A percentile compares a stretch with the other conserved stretches of the same genome.
Conservation (phyloP, 1,140 invertebrate species). For the Monomorium pharaonis region DNA sequence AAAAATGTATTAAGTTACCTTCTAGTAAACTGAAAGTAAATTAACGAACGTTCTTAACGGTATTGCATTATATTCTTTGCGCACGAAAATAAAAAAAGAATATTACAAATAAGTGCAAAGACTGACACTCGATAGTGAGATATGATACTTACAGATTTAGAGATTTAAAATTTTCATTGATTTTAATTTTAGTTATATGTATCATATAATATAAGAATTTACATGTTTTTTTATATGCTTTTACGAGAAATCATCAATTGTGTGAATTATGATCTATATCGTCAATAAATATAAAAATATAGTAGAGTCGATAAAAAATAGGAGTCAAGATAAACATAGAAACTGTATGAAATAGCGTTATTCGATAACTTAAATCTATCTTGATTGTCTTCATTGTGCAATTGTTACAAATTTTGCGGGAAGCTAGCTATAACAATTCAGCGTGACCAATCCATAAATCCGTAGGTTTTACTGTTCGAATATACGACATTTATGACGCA, state of each 20-base stretch:
- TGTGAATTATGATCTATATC: neutral
- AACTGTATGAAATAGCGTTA: neutral
- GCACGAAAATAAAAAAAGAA: neutral
- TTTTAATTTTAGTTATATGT: neutral
- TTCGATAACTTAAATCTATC: neutral
- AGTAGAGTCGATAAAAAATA: neutral
- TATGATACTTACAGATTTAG: neutral
- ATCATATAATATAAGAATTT: neutral
- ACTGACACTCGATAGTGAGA: neutral
- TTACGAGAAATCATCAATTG: neutral
- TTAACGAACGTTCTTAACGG: neutral
- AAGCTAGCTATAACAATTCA: conserved; percentile 2
- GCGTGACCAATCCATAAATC: conserved; percentile 2
- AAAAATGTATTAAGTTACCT: neutral
- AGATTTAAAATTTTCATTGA: neutral
- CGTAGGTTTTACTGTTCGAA: conserved; percentile 25
- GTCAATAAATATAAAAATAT: neutral
- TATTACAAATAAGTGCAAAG: neutral
- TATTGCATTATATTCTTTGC: neutral
- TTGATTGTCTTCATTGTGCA: neutral
- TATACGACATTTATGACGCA: conserved; percentile 31
- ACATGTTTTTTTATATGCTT: neutral
- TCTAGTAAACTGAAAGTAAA: neutral
- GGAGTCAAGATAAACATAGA: neutral
- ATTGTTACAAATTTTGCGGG: conserved; percentile 11